These are phyloP conservation scores for Lucilia sericata DNA, from an alignment of 1,140 invertebrate species.

Conservation along the genomic window DNA sequence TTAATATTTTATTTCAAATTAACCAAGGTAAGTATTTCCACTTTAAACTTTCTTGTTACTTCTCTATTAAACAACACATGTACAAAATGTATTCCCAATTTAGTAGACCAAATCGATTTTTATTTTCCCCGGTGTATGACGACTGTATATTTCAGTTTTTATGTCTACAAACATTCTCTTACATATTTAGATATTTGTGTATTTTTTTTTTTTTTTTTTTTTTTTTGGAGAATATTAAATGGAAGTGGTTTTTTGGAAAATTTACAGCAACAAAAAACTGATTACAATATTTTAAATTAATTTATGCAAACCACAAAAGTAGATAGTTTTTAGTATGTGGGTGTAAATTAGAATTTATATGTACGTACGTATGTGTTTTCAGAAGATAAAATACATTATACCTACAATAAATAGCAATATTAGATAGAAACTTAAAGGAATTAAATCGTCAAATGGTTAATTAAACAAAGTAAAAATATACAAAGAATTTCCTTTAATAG, in stretches of 20 bases:
- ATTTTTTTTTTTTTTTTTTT: background rate
- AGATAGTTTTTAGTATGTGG: background rate
- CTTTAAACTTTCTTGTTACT: too few relatives aligned
- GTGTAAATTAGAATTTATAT: background rate
- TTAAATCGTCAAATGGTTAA: background rate
- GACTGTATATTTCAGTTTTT: too few relatives aligned
- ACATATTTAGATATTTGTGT: background rate
- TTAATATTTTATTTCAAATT: too few relatives aligned
- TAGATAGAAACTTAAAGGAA: background rate
- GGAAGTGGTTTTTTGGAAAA: background rate
- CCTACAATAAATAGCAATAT: background rate
- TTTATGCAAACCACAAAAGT: slow-evolving; percentile 17
- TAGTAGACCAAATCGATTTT: background rate
- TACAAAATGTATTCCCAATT: background rate
- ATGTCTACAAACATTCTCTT: background rate
- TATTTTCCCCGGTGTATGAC: background rate
- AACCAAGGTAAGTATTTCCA: too few relatives aligned
- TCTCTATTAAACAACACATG: too few relatives aligned
- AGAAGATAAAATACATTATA: background rate
- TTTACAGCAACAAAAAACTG: background rate
- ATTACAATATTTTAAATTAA: slow-evolving; percentile 1
- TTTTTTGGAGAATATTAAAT: background rate
- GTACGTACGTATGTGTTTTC: background rate
- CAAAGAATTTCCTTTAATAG: too few relatives aligned
- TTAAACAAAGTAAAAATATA: too few relatives aligned